phyloP scores from a whole-genome alignment of 2,113 vertebrate species.

The Ancistrus triradiatus region DNA sequence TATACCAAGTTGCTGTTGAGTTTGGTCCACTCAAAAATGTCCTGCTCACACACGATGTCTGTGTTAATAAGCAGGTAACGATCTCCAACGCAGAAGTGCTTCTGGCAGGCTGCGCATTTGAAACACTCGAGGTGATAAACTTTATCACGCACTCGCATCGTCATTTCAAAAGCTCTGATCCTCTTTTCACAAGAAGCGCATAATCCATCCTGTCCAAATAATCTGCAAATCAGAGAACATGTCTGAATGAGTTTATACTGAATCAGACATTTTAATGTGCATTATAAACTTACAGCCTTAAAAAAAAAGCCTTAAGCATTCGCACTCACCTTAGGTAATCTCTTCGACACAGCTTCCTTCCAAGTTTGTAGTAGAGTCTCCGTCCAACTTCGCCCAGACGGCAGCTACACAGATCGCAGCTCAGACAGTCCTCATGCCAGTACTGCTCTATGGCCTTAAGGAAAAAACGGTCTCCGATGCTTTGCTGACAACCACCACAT shows the following conservation, averaged over 20 bases:
- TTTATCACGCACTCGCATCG: constrained; percentile 97
- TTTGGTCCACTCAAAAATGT: constrained; percentile 99
- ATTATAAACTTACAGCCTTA: neutral
- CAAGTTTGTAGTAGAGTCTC: constrained; percentile 93
- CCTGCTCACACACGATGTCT: constrained; percentile 97
- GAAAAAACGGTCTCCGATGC: constrained; percentile 96
- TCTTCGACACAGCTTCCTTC: constrained; percentile 90
- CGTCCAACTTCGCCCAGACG: constrained; percentile 92
- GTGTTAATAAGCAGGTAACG: constrained; percentile 98
- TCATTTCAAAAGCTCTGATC: constrained; percentile 98
- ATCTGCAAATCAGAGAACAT: constrained; percentile 63
- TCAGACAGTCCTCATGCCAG: constrained; percentile 98
- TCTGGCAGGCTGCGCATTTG: constrained; percentile 97
- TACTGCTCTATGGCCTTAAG: constrained; percentile 98
- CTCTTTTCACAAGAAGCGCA: constrained; percentile 96
- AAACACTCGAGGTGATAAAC: constrained; percentile 98
- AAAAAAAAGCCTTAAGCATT: neutral
- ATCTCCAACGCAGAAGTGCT: constrained; percentile 98
- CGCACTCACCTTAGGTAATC: constrained; percentile 90
- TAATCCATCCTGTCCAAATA: constrained; percentile 95
- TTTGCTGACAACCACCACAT: constrained; percentile 96
- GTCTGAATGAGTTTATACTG: neutral
- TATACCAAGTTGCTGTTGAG: constrained; percentile 76
- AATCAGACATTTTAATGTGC: neutral
- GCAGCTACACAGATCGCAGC: constrained; percentile 96